Percentiles rank a stretch among this genome's conserved stretches.
These are phyloP conservation scores for Anaspis maculata DNA, from an alignment of 2,888 invertebrate species.

Conservation along the genomic window DNA sequence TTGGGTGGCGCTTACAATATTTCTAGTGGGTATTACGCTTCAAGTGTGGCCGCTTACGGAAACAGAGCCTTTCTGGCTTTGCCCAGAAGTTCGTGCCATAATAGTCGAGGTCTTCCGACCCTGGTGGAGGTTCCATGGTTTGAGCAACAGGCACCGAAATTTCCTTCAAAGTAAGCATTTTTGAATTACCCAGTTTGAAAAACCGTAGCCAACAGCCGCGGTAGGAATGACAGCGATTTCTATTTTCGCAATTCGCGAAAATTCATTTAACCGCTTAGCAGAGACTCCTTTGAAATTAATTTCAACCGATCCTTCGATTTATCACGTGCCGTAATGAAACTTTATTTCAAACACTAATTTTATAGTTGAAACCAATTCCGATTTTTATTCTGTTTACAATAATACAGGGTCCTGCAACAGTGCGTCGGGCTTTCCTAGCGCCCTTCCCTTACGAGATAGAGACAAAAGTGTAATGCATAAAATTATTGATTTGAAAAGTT, in stretches of 20 bases:
- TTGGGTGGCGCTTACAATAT: slow-evolving; percentile 24
- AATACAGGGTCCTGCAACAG: too few relatives aligned
- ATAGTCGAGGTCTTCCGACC: slow-evolving; percentile 30
- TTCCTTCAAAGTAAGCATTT: slow-evolving; percentile 1
- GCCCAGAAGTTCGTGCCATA: slow-evolving; percentile 33
- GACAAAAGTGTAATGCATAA: too few relatives aligned
- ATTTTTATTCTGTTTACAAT: too few relatives aligned
- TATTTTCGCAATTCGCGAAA: neutral
- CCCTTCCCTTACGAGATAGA: too few relatives aligned
- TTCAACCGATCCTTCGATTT: too few relatives aligned
- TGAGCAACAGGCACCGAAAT: too few relatives aligned
- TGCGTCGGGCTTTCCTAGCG: too few relatives aligned
- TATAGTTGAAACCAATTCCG: too few relatives aligned
- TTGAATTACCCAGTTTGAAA: neutral
- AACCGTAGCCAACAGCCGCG: neutral
- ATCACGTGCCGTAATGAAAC: too few relatives aligned
- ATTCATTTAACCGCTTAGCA: neutral
- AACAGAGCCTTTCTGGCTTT: slow-evolving; percentile 40
- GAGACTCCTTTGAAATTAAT: neutral
- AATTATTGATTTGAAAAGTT: too few relatives aligned
- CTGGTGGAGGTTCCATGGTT: slow-evolving; percentile 32
- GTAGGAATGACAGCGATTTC: neutral
- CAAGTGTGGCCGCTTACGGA: slow-evolving; percentile 38
- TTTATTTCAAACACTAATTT: too few relatives aligned
- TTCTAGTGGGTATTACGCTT: slow-evolving; percentile 28